A percentile compares a stretch with the other conserved stretches of the same genome.
phyloP scores from a whole-genome alignment of 2,797 vertebrate species.

The Sebastes dallii region DNA sequence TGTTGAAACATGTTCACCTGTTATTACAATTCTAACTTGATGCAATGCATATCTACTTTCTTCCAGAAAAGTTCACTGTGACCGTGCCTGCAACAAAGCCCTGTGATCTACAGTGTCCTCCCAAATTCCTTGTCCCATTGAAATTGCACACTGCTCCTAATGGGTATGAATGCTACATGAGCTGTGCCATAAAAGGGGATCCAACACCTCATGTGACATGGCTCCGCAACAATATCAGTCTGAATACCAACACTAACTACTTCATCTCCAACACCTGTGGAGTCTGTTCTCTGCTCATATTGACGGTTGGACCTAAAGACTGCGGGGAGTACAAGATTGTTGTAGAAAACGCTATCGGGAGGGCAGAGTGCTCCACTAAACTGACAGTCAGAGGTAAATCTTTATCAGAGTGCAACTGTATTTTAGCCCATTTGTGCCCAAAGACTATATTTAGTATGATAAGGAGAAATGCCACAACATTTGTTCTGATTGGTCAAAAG shows the following conservation, averaged over 20 bases:
- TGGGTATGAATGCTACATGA: constrained; percentile 94
- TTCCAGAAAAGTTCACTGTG: constrained; percentile 82
- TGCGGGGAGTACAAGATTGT: constrained; percentile 87
- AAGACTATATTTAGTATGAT: too few relatives aligned
- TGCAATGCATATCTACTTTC: neutral
- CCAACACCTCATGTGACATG: constrained; percentile 89
- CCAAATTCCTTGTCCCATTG: constrained; percentile 86
- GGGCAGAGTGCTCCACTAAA: constrained; percentile 83
- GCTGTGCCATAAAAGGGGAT: constrained; percentile 87
- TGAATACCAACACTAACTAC: constrained; percentile 85
- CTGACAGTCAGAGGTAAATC: constrained; percentile 87
- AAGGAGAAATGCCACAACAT: too few relatives aligned
- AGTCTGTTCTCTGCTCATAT: constrained; percentile 90
- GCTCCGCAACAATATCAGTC: constrained; percentile 86
- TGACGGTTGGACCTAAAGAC: constrained; percentile 84
- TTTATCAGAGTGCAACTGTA: neutral
- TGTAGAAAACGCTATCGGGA: constrained; percentile 85
- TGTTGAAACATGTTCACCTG: neutral
- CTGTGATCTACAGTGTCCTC: constrained; percentile 81
- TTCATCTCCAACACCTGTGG: constrained; percentile 89
- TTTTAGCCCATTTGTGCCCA: neutral
- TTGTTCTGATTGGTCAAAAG: too few relatives aligned
- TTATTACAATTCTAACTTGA: neutral
- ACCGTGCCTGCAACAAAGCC: constrained; percentile 73
- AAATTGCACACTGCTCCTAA: constrained; percentile 87